Conservation (phyloP, 2,113 vertebrate genomes). For the Bubo bubo region DNA sequence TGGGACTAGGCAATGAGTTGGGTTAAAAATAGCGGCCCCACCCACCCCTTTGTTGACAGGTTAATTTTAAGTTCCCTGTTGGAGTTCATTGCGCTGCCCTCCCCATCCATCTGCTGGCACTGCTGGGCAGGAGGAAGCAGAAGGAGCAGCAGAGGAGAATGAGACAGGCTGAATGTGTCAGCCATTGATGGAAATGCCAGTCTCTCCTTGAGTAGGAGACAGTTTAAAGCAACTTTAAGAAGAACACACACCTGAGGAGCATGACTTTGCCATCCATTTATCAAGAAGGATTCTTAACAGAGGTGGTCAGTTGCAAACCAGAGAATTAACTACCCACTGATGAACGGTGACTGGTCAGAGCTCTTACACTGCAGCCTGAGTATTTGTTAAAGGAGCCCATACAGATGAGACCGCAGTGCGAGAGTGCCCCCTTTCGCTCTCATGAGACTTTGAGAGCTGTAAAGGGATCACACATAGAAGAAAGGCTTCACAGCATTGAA, state of each 20-base stretch:
- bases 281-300: background rate
- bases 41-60: background rate
- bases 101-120: background rate
- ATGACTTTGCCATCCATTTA: background rate
- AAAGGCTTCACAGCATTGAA: background rate
- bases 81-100: background rate
- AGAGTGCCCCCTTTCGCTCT: background rate
- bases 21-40: background rate
- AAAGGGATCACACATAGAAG: background rate
- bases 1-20: background rate
- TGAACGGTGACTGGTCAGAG: background rate
- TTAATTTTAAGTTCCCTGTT: background rate
- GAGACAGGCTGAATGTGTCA: background rate
- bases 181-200: background rate
- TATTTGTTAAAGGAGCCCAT: no score
- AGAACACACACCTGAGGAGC: background rate
- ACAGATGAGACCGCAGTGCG: background rate
- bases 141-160: background rate
- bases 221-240: background rate
- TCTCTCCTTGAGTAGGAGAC: background rate
- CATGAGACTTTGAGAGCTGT: background rate
- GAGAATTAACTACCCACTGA: background rate
- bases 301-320: background rate
- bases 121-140: background rate
- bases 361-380: no score